These are phyloP conservation scores for Turdus rufiventris DNA, from an alignment of 2,113 vertebrate species.

Conservation along the genomic window DNA sequence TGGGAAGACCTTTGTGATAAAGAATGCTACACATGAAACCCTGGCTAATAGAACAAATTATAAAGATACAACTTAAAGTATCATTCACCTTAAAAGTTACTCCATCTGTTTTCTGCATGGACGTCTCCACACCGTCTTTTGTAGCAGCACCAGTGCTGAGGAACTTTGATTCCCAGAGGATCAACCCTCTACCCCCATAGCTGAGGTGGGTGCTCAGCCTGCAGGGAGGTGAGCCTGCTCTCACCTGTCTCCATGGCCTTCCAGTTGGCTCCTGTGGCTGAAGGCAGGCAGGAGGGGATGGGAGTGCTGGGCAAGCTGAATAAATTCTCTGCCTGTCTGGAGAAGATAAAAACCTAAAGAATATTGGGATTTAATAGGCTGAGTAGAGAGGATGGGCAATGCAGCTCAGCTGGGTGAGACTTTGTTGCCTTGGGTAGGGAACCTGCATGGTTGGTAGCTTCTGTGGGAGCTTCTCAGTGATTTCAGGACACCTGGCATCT, in stretches of 20 bases:
- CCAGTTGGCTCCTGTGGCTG: background rate
- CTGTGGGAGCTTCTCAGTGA: background rate
- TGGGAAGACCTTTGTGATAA: background rate
- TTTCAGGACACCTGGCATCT: background rate
- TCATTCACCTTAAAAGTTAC: background rate
- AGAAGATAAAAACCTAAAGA: fast-evolving
- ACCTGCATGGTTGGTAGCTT: background rate
- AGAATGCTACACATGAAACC: background rate
- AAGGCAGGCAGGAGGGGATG: background rate
- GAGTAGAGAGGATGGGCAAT: background rate
- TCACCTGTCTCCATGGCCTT: background rate
- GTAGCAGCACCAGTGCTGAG: fast-evolving
- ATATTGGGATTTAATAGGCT: background rate
- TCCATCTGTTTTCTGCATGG: background rate
- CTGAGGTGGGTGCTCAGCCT: background rate
- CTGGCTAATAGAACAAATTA: background rate
- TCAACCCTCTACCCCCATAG: fast-evolving
- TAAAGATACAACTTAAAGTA: background rate
- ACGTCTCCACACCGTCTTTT: fast-evolving
- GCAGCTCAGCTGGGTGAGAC: background rate
- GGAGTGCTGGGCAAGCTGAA: background rate
- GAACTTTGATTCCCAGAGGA: background rate
- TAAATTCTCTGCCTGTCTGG: background rate
- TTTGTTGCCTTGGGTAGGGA: background rate
- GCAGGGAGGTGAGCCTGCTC: background rate